Evolutionary conservation across 2,888 invertebrate genomes (phyloP).

Genomic region (Lepidocyrtoides sp.): DNA sequence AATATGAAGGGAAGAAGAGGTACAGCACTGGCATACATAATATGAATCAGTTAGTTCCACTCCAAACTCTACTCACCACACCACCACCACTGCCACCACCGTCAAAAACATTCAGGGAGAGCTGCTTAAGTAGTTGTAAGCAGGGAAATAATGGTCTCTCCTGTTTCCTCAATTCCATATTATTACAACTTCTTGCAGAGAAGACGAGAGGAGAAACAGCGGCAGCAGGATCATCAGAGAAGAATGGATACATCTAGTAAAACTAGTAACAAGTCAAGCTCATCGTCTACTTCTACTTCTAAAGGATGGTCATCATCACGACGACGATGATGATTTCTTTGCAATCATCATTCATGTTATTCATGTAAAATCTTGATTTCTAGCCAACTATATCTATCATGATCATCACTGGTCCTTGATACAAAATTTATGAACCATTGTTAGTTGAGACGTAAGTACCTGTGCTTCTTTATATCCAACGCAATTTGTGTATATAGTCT

Average conservation of each 20-base stretch:
- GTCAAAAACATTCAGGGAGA: slow-evolving; percentile 75
- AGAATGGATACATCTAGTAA: slow-evolving; percentile 9
- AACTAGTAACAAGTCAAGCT: slow-evolving; percentile 30
- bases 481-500: background rate
- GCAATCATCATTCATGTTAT: slow-evolving; percentile 76
- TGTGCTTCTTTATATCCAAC: background rate
- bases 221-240: background rate
- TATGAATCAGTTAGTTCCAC: too few species aligned
- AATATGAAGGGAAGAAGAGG: slow-evolving; percentile 67
- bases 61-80: background rate
- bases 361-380: slow-evolving; percentile 75
- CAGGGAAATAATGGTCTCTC: slow-evolving; percentile 78
- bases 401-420: slow-evolving; percentile 62
- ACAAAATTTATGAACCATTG: slow-evolving; percentile 69
- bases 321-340: slow-evolving; percentile 46
- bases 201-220: background rate
- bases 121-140: slow-evolving; percentile 78
- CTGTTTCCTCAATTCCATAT: slow-evolving; percentile 60
- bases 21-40: too few species aligned
- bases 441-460: slow-evolving; percentile 17
- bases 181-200: slow-evolving; percentile 1
- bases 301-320: slow-evolving; percentile 15
- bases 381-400: slow-evolving; percentile 68
- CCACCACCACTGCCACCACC: slow-evolving; percentile 51
- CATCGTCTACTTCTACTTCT: background rate